phyloP scores from a whole-genome alignment of 2,113 vertebrate species.

The human (Homo sapiens) region GRCh38 chr13:34939501-34940000 shows the following conservation, averaged over 20 bases:
- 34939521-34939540: background rate
- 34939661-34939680: background rate
- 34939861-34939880: background rate
- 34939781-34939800: background rate
- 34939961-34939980: background rate
- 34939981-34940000: conserved; percentile 13
- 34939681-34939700: background rate
- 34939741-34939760: background rate
- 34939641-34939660: background rate
- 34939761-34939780: conserved; percentile 34
- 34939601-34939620: background rate
- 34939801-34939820: conserved; percentile 8
- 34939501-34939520: background rate
- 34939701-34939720: background rate
- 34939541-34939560: background rate
- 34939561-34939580: background rate
- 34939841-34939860: background rate
- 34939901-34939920: background rate
- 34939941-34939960: background rate
- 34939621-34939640: background rate
- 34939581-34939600: background rate
- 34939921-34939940: conserved; percentile 14
- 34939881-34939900: background rate
- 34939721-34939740: background rate
- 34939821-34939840: conserved; percentile 5